Percentiles rank a stretch among this genome's conserved stretches.
These are phyloP conservation scores for Trichogramma evanescens DNA, from an alignment of 2,888 invertebrate genomes.

Conservation along the genomic window DNA sequence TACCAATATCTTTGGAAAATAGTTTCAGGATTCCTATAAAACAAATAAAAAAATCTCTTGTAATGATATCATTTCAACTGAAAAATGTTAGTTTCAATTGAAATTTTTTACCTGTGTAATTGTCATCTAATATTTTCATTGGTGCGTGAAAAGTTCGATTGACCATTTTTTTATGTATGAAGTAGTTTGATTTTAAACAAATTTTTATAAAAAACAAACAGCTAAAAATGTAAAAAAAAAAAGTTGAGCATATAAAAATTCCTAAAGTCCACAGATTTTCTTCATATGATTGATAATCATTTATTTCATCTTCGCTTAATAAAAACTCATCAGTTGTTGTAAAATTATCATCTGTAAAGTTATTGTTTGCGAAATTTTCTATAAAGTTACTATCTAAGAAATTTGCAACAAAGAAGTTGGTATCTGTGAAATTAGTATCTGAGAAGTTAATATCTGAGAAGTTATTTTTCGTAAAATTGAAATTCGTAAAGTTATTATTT, in stretches of 20 bases:
- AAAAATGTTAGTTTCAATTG: conserved; percentile 7
- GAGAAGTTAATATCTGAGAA: no score
- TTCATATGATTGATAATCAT: conserved; percentile 48
- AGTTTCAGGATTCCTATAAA: conserved; percentile 64
- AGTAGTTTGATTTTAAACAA: conserved; percentile 63
- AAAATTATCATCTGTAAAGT: no score
- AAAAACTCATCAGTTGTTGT: no score
- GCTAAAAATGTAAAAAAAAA: conserved; percentile 36
- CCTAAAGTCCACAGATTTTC: no score
- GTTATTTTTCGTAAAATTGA: no score
- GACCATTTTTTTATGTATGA: conserved; percentile 67
- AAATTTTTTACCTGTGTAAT: conserved; percentile 65
- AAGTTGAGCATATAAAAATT: conserved; percentile 22
- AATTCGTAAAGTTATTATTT: no score
- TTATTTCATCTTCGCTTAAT: no score
- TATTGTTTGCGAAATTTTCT: no score
- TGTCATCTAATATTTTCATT: conserved; percentile 75
- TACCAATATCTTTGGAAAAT: conserved; percentile 78
- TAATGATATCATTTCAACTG: conserved; percentile 46
- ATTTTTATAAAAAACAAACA: conserved; percentile 58
- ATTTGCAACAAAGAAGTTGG: no score
- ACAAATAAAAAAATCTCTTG: no score
- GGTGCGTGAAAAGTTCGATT: conserved; percentile 64
- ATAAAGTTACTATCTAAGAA: no score
- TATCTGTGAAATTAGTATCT: no score